Conservation (phyloP, 2,113 vertebrate species). For the Aldabrachelys gigantea region DNA sequence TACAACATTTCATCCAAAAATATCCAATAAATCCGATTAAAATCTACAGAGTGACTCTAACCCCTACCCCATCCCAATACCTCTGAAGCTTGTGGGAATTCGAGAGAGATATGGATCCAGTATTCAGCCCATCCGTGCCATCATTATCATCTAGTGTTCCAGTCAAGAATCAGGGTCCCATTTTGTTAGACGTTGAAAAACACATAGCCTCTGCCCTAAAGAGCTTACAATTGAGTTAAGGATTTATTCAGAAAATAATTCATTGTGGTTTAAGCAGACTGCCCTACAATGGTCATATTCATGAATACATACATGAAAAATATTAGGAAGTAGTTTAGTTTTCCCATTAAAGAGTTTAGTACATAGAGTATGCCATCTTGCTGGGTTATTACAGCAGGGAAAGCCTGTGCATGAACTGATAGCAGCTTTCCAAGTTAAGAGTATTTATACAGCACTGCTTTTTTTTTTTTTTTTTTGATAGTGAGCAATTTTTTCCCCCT, state of each 20-base stretch:
- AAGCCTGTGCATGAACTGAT: slow-evolving; percentile 20
- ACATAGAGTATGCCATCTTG: not conserved
- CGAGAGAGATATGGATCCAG: not conserved
- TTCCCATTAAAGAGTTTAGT: not conserved
- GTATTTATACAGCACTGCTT: slow-evolving; percentile 18
- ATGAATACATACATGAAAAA: no score
- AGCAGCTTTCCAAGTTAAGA: slow-evolving; percentile 18
- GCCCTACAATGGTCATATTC: not conserved
- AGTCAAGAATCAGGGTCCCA: not conserved
- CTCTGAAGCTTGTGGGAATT: not conserved
- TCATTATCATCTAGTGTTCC: accelerated
- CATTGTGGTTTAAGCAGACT: not conserved
- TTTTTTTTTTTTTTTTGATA: slow-evolving; percentile 7
- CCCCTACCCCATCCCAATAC: accelerated
- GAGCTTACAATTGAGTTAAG: not conserved
- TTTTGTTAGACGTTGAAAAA: not conserved
- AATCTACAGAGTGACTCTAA: not conserved
- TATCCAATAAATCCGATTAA: not conserved
- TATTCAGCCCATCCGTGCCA: not conserved
- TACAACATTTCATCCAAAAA: not conserved
- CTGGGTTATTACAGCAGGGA: not conserved
- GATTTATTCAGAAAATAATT: not conserved
- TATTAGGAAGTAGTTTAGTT: not conserved
- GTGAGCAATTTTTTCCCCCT: slow-evolving; percentile 22
- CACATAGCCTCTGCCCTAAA: not conserved